Percentiles rank a stretch among this genome's conserved stretches.
Conservation (phyloP, 2,888 invertebrate genomes). For the Amiota minor region DNA sequence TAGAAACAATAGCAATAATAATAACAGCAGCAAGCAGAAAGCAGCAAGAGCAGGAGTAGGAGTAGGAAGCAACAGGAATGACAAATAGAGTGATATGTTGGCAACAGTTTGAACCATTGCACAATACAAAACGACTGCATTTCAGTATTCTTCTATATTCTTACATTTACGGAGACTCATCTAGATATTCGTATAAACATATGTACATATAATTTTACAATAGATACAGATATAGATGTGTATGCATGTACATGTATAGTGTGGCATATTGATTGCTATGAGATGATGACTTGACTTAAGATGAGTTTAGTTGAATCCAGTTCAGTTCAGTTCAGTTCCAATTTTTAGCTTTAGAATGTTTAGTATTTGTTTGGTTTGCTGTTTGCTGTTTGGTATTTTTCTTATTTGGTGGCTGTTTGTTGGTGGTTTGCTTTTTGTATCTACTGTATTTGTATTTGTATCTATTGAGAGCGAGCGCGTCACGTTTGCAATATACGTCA, state of each 20-base stretch:
- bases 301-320: neutral
- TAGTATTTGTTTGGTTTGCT: constrained; percentile 29
- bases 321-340: neutral
- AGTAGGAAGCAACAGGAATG: too few species aligned
- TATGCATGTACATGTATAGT: too few species aligned
- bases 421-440: constrained; percentile 26
- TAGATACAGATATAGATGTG: too few species aligned
- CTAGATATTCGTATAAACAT: too few species aligned
- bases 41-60: too few species aligned
- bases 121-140: too few species aligned
- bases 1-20: too few species aligned
- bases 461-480: constrained; percentile 30
- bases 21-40: too few species aligned
- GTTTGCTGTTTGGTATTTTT: constrained; percentile 35
- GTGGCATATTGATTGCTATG: neutral
- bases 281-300: neutral
- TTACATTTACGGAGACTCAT: too few species aligned
- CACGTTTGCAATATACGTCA: constrained; percentile 69
- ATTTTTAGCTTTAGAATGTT: neutral
- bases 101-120: neutral
- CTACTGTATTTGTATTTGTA: neutral
- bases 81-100: constrained; percentile 1
- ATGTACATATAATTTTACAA: too few species aligned
- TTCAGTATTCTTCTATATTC: too few species aligned
- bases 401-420: constrained; percentile 12